Conservation (phyloP, 2,888 invertebrate species). For the Timandra comae region DNA sequence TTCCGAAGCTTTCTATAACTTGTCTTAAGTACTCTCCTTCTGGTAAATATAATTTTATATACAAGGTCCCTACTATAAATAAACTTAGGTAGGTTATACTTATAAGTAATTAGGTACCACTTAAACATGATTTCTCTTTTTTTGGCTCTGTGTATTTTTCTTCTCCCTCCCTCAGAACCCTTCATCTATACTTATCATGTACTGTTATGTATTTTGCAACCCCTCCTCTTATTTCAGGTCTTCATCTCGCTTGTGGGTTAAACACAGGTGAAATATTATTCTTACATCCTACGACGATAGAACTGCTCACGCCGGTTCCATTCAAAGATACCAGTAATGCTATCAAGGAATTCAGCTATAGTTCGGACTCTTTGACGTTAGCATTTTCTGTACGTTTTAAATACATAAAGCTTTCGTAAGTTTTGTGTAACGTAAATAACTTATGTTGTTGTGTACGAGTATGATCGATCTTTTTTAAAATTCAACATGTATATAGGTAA, state of each 20-base stretch:
- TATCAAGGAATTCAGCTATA: conserved; percentile 73
- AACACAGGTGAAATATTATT: conserved; percentile 77
- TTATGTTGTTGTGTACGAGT: not conserved
- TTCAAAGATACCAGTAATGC: conserved; percentile 56
- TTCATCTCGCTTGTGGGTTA: conserved; percentile 77
- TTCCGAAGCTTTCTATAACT: conserved; percentile 47
- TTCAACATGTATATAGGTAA: no score
- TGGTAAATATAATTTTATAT: conserved; percentile 65
- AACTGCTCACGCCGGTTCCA: conserved; percentile 56
- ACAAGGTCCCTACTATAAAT: no score
- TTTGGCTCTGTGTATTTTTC: not conserved
- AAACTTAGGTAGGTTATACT: not conserved
- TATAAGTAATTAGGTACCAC: no score
- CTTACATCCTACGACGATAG: conserved; percentile 75
- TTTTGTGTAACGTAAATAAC: not conserved
- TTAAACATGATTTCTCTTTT: no score
- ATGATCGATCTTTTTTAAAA: no score
- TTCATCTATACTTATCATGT: no score
- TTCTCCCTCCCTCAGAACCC: no score
- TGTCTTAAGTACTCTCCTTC: conserved; percentile 75
- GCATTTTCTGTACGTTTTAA: conserved; percentile 68
- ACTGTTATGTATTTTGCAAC: not conserved
- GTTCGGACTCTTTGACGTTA: conserved; percentile 69
- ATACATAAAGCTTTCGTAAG: no score
- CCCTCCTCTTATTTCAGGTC: conserved; percentile 40